These are phyloP conservation scores for Watsonalla binaria DNA, from an alignment of 2,888 invertebrate species.

Conservation along the genomic window DNA sequence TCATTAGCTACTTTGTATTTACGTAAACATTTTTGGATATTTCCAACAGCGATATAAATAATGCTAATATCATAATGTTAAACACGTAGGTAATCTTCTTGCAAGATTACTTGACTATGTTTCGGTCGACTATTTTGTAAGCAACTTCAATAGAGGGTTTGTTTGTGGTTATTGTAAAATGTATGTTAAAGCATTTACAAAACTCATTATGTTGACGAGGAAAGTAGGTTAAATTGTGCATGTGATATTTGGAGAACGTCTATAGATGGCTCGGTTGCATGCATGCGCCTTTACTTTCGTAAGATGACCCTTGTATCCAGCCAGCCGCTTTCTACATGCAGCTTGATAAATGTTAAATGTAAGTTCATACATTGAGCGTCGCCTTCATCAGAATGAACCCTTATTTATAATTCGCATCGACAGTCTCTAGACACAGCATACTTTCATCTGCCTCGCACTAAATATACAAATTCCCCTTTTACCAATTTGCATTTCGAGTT, in stretches of 20 bases:
- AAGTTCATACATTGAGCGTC: slow-evolving; percentile 25
- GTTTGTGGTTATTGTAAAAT: too few species aligned
- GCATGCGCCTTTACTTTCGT: slow-evolving; percentile 49
- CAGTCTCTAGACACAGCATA: too few species aligned
- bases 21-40: too few species aligned
- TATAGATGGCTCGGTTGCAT: slow-evolving; percentile 40
- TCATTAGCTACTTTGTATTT: too few species aligned
- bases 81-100: slow-evolving; percentile 48
- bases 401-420: not conserved
- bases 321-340: slow-evolving; percentile 60
- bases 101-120: slow-evolving; percentile 37
- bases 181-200: slow-evolving; percentile 19
- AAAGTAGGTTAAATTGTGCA: not conserved
- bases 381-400: slow-evolving; percentile 16
- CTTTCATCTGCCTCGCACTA: too few species aligned
- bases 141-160: too few species aligned
- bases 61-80: slow-evolving; percentile 42
- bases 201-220: slow-evolving; percentile 31
- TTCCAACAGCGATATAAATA: slow-evolving; percentile 21
- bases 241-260: slow-evolving; percentile 29
- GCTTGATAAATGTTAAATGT: slow-evolving; percentile 47
- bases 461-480: too few species aligned
- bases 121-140: too few species aligned
- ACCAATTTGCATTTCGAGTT: too few species aligned
- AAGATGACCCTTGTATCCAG: slow-evolving; percentile 58